These are phyloP conservation scores for Amblyjoppa fuscipennis DNA, from an alignment of 2,888 invertebrate species.

Conservation along the genomic window DNA sequence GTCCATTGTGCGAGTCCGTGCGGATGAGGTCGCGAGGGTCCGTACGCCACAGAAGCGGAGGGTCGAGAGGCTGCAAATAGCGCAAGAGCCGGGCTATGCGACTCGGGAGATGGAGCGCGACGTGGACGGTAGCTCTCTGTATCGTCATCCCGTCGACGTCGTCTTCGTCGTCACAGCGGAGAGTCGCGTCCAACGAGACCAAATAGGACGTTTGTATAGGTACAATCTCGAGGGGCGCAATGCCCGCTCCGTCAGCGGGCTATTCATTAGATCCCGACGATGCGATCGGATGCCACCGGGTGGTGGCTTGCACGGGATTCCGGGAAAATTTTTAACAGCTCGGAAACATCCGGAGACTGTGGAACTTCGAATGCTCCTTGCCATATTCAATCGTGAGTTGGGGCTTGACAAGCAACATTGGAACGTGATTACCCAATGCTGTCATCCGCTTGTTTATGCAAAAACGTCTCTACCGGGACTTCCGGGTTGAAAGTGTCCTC, in stretches of 20 bases:
- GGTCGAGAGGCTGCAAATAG: constrained; percentile 79
- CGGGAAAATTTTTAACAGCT: constrained; percentile 73
- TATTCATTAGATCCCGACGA: constrained; percentile 81
- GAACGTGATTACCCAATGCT: too few relatives aligned
- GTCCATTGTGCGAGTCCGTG: constrained; percentile 73
- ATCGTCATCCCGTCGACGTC: constrained; percentile 51
- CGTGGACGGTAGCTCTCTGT: constrained; percentile 57
- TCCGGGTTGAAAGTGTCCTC: too few relatives aligned
- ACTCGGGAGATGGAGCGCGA: constrained; percentile 53
- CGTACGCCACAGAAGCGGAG: constrained; percentile 45
- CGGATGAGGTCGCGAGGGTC: constrained; percentile 53
- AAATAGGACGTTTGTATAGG: constrained; percentile 52
- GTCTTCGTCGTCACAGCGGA: constrained; percentile 26
- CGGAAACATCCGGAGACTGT: neutral
- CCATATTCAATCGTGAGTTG: neutral
- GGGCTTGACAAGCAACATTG: neutral
- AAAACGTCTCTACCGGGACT: too few relatives aligned
- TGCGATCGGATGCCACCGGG: constrained; percentile 77
- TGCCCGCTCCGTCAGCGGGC: constrained; percentile 67
- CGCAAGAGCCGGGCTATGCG: constrained; percentile 80
- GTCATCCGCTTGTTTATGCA: too few relatives aligned
- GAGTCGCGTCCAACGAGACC: constrained; percentile 43
- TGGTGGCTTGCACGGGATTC: constrained; percentile 78
- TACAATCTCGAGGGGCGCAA: constrained; percentile 42
- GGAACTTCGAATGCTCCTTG: neutral